phyloP scores from a whole-genome alignment of 1,140 invertebrate species.

The Pararge aegeria region DNA sequence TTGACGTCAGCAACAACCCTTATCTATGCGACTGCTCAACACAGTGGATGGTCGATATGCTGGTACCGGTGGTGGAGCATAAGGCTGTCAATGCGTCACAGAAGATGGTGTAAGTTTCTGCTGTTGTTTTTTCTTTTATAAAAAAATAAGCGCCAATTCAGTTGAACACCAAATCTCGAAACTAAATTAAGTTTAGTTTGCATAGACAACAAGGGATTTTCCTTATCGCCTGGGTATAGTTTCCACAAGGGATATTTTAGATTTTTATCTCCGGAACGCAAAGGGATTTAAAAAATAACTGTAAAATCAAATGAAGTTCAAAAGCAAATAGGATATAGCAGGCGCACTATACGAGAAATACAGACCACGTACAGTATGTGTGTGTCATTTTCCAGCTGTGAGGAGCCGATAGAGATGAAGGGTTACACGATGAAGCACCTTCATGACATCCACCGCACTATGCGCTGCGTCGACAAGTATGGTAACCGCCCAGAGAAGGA shows the following conservation, averaged over 20 bases:
- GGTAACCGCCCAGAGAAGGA: slow-evolving; percentile 83
- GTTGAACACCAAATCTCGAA: too few relatives aligned
- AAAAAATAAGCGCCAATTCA: too few relatives aligned
- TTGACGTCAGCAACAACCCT: slow-evolving; percentile 85
- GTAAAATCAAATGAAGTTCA: too few relatives aligned
- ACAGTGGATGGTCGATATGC: slow-evolving; percentile 84
- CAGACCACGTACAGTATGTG: too few relatives aligned
- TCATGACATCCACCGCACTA: slow-evolving; percentile 75
- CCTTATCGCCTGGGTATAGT: too few relatives aligned
- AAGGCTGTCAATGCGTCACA: slow-evolving; percentile 41
- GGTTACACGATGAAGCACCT: slow-evolving; percentile 80
- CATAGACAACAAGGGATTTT: too few relatives aligned
- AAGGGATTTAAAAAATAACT: too few relatives aligned
- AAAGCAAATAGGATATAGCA: too few relatives aligned
- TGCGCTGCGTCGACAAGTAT: slow-evolving; percentile 83
- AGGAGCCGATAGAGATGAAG: slow-evolving; percentile 81
- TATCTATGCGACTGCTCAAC: slow-evolving; percentile 89
- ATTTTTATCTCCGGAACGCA: too few relatives aligned
- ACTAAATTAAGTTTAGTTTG: too few relatives aligned
- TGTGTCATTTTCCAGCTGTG: slow-evolving; percentile 70
- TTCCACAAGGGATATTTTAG: too few relatives aligned
- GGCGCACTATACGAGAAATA: too few relatives aligned
- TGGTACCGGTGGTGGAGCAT: slow-evolving; percentile 76
- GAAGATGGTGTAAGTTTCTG: slow-evolving; percentile 55
- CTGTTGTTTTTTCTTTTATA: neutral